A percentile compares a stretch with the other conserved stretches of the same genome.
Evolutionary conservation across 2,797 vertebrate species (phyloP).

Genomic region (Thripadectes ignobilis): DNA sequence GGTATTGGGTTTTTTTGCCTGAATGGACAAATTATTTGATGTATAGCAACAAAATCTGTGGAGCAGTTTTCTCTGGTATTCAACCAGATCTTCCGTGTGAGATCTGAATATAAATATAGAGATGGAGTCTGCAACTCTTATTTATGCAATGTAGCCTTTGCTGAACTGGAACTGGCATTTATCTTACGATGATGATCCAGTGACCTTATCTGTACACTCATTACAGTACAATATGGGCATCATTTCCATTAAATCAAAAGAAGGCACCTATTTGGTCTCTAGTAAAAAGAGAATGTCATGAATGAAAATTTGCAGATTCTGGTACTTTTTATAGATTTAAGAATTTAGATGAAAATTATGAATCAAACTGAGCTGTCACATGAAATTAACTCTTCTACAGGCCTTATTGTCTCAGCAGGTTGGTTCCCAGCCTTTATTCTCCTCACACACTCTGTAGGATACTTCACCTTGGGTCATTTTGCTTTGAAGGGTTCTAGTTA

Average conservation of each 20-base stretch:
- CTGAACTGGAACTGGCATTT: not conserved
- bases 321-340: not conserved
- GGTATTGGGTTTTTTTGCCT: not conserved
- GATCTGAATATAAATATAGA: not conserved
- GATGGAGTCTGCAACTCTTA: not conserved
- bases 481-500: conserved; percentile 35
- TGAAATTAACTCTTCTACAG: not conserved
- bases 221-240: not conserved
- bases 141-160: not conserved
- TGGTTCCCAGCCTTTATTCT: not conserved
- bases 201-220: not conserved
- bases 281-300: not conserved
- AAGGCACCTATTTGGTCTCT: not conserved
- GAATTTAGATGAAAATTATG: not conserved
- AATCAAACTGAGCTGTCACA: not conserved
- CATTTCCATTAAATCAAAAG: not conserved
- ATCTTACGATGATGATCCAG: not conserved
- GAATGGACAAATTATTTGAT: not conserved
- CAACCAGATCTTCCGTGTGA: not conserved
- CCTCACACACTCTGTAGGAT: not conserved
- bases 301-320: not conserved
- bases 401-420: not conserved
- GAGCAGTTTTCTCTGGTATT: not conserved
- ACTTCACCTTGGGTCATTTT: conserved; percentile 10
- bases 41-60: not conserved